A percentile compares a stretch with the other conserved stretches of the same genome.
phyloP scores from a whole-genome alignment of 1,140 invertebrate genomes.

The Proales similis region DNA sequence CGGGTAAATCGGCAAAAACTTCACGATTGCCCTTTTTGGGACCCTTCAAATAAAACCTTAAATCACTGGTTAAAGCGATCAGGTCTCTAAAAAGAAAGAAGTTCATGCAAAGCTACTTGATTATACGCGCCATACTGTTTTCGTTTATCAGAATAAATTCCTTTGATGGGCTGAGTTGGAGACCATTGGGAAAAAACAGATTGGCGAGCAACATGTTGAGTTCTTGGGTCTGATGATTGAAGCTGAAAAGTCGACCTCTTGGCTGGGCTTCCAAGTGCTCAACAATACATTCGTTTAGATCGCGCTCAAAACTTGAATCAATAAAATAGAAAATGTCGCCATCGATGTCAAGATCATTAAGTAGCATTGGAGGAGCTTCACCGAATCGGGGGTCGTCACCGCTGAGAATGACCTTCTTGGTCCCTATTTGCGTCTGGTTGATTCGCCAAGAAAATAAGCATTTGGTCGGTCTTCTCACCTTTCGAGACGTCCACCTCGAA shows the following conservation, averaged over 20 bases:
- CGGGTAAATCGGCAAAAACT: conserved; percentile 3
- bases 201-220: not conserved
- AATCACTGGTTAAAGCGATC: conserved; percentile 1
- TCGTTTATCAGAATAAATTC: conserved; percentile 13
- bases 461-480: not conserved
- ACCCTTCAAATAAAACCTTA: conserved; percentile 10
- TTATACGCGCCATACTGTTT: conserved; percentile 15
- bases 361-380: not conserved
- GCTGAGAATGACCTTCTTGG: not conserved
- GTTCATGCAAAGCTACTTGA: no score
- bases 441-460: not conserved
- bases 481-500: conserved; percentile 4
- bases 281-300: not conserved
- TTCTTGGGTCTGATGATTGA: conserved; percentile 25
- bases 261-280: conserved; percentile 10
- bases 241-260: conserved; percentile 9
- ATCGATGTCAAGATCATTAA: conserved; percentile 23
- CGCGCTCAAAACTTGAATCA: not conserved
- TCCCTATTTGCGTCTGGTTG: no score
- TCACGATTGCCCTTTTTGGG: conserved; percentile 12
- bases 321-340: conserved; percentile 33
- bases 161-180: conserved; percentile 17
- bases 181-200: conserved; percentile 34
- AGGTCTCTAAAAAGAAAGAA: not conserved
- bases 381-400: conserved; percentile 9